These are phyloP conservation scores for Cosmopolites sordidus DNA, from an alignment of 2,888 invertebrate genomes.

Conservation along the genomic window DNA sequence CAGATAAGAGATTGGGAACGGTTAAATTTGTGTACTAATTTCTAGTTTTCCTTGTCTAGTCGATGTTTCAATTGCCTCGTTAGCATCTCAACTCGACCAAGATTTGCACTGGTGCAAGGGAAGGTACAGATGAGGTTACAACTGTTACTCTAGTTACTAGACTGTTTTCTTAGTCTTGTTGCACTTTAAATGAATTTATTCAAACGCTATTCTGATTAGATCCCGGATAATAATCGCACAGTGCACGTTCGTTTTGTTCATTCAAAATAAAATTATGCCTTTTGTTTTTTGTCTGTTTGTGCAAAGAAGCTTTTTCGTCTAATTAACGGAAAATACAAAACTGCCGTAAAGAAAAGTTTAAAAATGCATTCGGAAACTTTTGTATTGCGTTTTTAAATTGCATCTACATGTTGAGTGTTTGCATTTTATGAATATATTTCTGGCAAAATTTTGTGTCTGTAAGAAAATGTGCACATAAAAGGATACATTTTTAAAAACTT, in stretches of 20 bases:
- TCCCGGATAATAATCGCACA: too few species aligned
- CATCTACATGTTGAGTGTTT: background rate
- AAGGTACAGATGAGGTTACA: conserved; percentile 12
- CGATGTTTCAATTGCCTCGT: conserved; percentile 7
- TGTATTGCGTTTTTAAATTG: background rate
- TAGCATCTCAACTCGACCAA: conserved; percentile 3
- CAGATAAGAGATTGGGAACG: conserved; percentile 8
- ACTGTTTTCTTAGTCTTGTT: background rate
- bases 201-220: too few species aligned
- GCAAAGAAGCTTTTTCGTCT: too few species aligned
- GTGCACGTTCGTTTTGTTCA: too few species aligned
- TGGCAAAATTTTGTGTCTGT: background rate
- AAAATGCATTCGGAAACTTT: background rate
- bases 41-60: conserved; percentile 10
- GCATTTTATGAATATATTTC: background rate
- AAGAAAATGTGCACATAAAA: background rate
- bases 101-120: conserved; percentile 10
- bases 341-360: background rate
- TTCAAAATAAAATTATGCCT: too few species aligned
- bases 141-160: conserved; percentile 3
- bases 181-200: too few species aligned
- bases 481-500: background rate
- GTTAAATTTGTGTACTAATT: conserved; percentile 13
- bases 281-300: too few species aligned
- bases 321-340: too few species aligned